A percentile compares a stretch with the other conserved stretches of the same genome.
phyloP scores from a whole-genome alignment of 2,113 vertebrate species.

The Sterna hirundo region DNA sequence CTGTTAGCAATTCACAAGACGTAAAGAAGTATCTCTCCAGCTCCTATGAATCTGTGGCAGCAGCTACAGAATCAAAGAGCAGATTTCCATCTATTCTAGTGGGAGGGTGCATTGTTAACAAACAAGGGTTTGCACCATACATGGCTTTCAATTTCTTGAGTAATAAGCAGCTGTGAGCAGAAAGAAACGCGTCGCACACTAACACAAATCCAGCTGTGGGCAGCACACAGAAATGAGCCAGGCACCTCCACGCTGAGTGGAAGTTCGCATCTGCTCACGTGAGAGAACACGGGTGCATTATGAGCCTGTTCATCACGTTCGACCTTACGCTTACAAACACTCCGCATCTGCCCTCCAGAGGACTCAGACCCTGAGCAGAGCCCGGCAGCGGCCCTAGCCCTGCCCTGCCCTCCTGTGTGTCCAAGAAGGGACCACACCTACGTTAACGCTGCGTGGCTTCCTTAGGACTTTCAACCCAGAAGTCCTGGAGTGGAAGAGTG shows the following conservation, averaged over 20 bases:
- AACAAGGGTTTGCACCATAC: background rate
- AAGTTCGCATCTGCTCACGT: background rate
- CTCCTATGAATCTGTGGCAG: background rate
- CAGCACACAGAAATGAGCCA: background rate
- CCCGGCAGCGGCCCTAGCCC: background rate
- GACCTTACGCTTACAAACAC: background rate
- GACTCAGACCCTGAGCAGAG: background rate
- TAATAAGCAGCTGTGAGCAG: background rate
- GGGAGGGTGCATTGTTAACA: background rate
- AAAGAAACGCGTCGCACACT: background rate
- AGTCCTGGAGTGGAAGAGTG: background rate
- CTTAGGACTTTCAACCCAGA: background rate
- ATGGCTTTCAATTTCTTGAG: background rate
- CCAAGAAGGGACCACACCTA: background rate
- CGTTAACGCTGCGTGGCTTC: fast-evolving
- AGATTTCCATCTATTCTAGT: background rate
- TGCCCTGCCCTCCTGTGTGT: background rate
- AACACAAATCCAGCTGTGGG: background rate
- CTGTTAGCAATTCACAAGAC: background rate
- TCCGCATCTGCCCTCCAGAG: background rate
- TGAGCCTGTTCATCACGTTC: fast-evolving
- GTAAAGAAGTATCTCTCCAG: background rate
- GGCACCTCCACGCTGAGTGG: background rate
- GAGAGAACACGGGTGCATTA: background rate
- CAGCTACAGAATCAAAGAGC: background rate